Conservation (phyloP, 2,888 invertebrate genomes). For the Oligia latruncula region DNA sequence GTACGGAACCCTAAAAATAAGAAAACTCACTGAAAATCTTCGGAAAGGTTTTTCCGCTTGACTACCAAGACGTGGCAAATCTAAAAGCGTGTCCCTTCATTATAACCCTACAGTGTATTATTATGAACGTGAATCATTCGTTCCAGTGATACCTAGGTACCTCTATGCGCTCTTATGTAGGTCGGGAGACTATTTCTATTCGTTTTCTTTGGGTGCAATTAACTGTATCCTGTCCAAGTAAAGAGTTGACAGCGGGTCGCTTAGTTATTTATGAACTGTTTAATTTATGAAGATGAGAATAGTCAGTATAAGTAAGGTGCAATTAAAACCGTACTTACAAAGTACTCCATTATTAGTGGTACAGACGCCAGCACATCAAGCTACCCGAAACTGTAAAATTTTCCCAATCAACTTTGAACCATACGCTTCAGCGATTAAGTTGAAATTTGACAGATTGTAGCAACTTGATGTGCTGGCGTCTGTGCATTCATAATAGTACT, state of each 20-base stretch:
- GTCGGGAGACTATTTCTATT: slow-evolving; percentile 56
- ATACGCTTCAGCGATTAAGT: too few species aligned
- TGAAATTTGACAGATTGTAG: too few species aligned
- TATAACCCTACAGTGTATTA: slow-evolving; percentile 23
- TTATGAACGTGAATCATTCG: slow-evolving; percentile 40
- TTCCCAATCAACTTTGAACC: too few species aligned
- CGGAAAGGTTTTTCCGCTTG: too few species aligned
- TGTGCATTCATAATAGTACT: too few species aligned
- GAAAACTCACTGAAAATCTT: not conserved
- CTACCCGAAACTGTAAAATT: too few species aligned
- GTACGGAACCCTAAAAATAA: not conserved
- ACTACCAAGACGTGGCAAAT: not conserved
- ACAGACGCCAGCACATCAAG: too few species aligned
- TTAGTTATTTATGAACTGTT: slow-evolving; percentile 4
- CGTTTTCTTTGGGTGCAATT: slow-evolving; percentile 56
- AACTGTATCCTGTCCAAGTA: slow-evolving; percentile 36
- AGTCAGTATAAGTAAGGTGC: not conserved
- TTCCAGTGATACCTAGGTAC: slow-evolving; percentile 20
- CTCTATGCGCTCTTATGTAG: slow-evolving; percentile 37
- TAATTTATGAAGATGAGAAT: slow-evolving; percentile 23
- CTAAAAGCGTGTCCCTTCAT: slow-evolving; percentile 10
- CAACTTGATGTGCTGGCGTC: too few species aligned
- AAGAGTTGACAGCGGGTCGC: slow-evolving; percentile 22
- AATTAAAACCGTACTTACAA: not conserved
- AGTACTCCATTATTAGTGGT: too few species aligned